Evolutionary conservation across 1,140 invertebrate genomes (phyloP).

Genomic region (Drosophila varians): DNA sequence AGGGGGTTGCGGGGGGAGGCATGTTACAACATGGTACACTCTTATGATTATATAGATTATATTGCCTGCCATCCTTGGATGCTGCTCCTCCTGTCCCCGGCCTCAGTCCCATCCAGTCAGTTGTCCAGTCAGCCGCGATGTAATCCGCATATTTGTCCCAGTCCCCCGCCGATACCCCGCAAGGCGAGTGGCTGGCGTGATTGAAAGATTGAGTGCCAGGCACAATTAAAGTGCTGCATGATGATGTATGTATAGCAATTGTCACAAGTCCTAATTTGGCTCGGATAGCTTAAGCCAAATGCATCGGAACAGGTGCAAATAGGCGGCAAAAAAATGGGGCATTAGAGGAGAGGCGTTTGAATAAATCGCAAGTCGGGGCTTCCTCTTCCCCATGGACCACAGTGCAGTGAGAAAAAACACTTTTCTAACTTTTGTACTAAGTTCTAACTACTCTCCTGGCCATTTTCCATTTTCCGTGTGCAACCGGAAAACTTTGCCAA

Average conservation of each 20-base stretch:
- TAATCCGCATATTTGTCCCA: slow-evolving; percentile 50
- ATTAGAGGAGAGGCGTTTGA: slow-evolving; percentile 5
- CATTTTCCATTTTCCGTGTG: slow-evolving; percentile 11
- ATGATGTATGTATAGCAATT: slow-evolving; percentile 73
- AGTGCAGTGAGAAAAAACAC: background rate
- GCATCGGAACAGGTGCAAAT: slow-evolving; percentile 33
- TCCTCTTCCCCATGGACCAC: slow-evolving; percentile 1
- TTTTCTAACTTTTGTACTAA: background rate
- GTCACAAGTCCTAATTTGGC: slow-evolving; percentile 75
- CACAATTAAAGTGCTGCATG: slow-evolving; percentile 74
- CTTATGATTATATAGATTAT: slow-evolving; percentile 82
- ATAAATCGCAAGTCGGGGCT: slow-evolving; percentile 11
- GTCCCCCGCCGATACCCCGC: background rate
- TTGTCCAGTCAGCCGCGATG: slow-evolving; percentile 55
- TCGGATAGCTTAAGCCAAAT: slow-evolving; percentile 44
- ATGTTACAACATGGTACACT: slow-evolving; percentile 73
- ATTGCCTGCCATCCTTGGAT: slow-evolving; percentile 47
- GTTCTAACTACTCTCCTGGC: background rate
- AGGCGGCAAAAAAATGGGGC: slow-evolving; percentile 10
- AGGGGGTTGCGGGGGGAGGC: slow-evolving; percentile 5
- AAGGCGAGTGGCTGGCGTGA: slow-evolving; percentile 45
- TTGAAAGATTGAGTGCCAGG: slow-evolving; percentile 82
- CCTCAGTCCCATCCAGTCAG: background rate
- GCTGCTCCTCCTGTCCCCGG: slow-evolving; percentile 1
- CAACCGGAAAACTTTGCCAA: slow-evolving; percentile 40